Evolutionary conservation across 2,797 vertebrate species (phyloP).

Genomic region (Hypotaenidia okinawae): DNA sequence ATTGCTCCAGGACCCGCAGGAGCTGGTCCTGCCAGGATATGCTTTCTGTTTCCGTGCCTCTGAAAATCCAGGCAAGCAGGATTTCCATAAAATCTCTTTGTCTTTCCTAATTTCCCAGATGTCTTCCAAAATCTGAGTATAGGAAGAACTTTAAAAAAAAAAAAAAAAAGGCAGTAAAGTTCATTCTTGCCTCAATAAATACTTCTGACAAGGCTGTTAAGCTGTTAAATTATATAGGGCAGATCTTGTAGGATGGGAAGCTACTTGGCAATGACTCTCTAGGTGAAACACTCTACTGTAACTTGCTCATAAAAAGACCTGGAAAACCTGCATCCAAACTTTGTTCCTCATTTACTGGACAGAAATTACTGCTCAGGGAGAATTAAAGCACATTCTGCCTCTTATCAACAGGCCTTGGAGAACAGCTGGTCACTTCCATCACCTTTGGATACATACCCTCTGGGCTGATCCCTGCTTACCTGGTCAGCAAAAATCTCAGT

Average conservation of each 20-base stretch:
- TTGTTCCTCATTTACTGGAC: neutral
- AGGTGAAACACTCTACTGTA: neutral
- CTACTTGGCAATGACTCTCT: neutral
- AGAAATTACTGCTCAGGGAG: neutral
- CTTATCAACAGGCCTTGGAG: neutral
- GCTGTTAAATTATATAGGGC: neutral
- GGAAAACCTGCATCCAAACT: neutral
- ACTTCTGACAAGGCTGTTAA: neutral
- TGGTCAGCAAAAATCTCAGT: neutral
- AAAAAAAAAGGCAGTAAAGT: neutral
- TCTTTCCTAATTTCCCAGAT: neutral
- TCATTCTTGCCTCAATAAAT: neutral
- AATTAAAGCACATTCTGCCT: neutral
- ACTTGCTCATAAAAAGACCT: neutral
- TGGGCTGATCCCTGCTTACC: neutral
- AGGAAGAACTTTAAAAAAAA: neutral
- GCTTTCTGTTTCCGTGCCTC: neutral
- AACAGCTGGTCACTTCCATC: neutral
- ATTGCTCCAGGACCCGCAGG: neutral
- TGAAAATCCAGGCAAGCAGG: neutral
- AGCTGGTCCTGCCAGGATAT: neutral
- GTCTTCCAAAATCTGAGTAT: neutral
- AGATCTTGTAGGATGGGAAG: neutral
- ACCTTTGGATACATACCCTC: neutral
- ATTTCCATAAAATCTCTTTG: neutral